Conservation (phyloP, 2,888 invertebrate species). For the Unio delphinus region DNA sequence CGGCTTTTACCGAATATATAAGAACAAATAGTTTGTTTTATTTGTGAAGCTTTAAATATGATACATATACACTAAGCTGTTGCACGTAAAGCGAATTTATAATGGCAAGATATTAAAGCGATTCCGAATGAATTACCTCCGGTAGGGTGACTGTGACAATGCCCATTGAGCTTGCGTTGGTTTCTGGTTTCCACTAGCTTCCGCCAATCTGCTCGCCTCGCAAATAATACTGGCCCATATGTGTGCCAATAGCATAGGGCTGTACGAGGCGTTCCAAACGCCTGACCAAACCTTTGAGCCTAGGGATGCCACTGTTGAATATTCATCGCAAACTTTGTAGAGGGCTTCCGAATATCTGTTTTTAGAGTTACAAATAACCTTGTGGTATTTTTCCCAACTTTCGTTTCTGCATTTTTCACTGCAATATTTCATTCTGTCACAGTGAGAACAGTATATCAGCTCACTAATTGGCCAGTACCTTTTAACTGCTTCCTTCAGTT, state of each 20-base stretch:
- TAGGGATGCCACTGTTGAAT: slow-evolving; percentile 13
- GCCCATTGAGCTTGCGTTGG: slow-evolving; percentile 39
- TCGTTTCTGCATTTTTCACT: slow-evolving; percentile 42
- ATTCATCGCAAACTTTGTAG: slow-evolving; percentile 45
- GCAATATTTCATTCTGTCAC: slow-evolving; percentile 48
- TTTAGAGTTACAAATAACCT: slow-evolving; percentile 47
- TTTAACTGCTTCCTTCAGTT: slow-evolving; percentile 33
- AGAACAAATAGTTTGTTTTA: no score
- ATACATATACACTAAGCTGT: not conserved
- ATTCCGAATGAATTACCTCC: slow-evolving; percentile 35
- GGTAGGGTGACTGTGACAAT: slow-evolving; percentile 46
- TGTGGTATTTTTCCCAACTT: slow-evolving; percentile 56
- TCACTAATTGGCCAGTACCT: slow-evolving; percentile 42
- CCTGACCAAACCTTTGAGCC: slow-evolving; percentile 36
- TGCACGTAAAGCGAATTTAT: not conserved
- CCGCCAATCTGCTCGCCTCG: slow-evolving; percentile 37
- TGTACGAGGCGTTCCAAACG: slow-evolving; percentile 57
- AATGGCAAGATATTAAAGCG: not conserved
- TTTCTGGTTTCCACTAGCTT: slow-evolving; percentile 28
- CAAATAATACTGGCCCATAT: slow-evolving; percentile 53
- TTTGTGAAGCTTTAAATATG: no score
- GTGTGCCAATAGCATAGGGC: slow-evolving; percentile 52
- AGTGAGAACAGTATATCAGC: slow-evolving; percentile 38
- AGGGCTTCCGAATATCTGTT: slow-evolving; percentile 41
- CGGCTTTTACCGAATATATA: not conserved